A percentile compares a stretch with the other conserved stretches of the same genome.
Evolutionary conservation across 1,140 invertebrate genomes (phyloP).

Genomic region (Drosophila virilis): DNA sequence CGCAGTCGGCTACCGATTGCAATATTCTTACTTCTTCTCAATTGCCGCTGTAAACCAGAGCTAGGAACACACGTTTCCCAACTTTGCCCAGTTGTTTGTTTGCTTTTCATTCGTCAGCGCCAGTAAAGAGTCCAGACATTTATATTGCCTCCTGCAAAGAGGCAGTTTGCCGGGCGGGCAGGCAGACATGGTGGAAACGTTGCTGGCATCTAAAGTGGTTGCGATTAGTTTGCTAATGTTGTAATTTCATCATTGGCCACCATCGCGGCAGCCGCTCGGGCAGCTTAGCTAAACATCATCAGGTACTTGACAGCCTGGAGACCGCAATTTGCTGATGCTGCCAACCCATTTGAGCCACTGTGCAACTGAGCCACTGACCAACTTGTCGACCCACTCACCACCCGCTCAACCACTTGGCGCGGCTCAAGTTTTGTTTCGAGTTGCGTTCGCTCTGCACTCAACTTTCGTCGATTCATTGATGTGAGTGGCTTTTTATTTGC

Average conservation of each 20-base stretch:
- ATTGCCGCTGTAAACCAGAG: constrained; percentile 37
- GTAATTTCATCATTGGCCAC: constrained; percentile 79
- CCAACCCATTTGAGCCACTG: constrained; percentile 45
- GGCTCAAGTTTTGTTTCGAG: constrained; percentile 47
- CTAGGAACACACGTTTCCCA: constrained; percentile 61
- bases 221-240: constrained; percentile 83
- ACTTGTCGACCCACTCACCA: constrained; percentile 14
- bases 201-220: constrained; percentile 78
- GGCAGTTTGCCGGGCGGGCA: background rate
- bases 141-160: constrained; percentile 25
- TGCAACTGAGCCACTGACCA: constrained; percentile 25
- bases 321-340: constrained; percentile 58
- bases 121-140: constrained; percentile 29
- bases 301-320: constrained; percentile 74
- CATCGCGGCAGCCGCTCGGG: constrained; percentile 37
- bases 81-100: constrained; percentile 54
- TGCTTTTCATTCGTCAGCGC: constrained; percentile 54
- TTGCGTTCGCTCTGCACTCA: constrained; percentile 19
- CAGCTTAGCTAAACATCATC: constrained; percentile 77
- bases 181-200: constrained; percentile 46
- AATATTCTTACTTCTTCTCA: background rate
- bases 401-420: background rate
- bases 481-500: constrained; percentile 81
- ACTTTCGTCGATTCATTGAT: constrained; percentile 77
- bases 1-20: background rate